phyloP scores from a whole-genome alignment of 2,888 invertebrate genomes.

The Corbicula japonica region DNA sequence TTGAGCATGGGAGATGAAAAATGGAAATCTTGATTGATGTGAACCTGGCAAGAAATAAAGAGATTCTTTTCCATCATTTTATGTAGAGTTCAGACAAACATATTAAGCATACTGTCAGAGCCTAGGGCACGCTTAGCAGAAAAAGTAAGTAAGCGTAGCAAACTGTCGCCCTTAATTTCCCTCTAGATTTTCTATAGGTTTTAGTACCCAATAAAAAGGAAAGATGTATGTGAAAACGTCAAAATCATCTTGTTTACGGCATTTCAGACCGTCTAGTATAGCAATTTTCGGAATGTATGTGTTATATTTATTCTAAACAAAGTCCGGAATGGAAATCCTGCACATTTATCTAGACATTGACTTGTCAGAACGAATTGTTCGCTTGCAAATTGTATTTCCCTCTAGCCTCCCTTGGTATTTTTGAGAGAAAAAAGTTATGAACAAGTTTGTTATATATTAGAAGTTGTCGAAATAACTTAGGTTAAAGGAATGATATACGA shows the following conservation, averaged over 20 bases:
- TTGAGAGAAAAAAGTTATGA: no score
- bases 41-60: constrained; percentile 35
- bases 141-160: constrained; percentile 62
- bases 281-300: constrained; percentile 60
- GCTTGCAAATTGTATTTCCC: constrained; percentile 37
- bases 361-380: constrained; percentile 52
- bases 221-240: constrained; percentile 67
- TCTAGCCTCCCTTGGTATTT: constrained; percentile 35
- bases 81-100: constrained; percentile 57
- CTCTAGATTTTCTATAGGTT: constrained; percentile 64
- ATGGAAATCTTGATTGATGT: constrained; percentile 52
- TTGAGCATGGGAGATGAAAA: constrained; percentile 38
- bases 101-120: constrained; percentile 60
- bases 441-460: no score
- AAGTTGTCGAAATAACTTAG: no score
- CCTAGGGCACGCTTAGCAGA: constrained; percentile 54
- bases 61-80: constrained; percentile 53
- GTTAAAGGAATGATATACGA: background rate
- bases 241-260: constrained; percentile 64
- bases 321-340: constrained; percentile 53
- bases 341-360: constrained; percentile 52
- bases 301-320: constrained; percentile 59
- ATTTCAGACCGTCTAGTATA: constrained; percentile 56
- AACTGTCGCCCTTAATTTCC: constrained; percentile 67
- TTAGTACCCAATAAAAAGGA: constrained; percentile 68